phyloP scores from a whole-genome alignment of 64 coral and sea anemone genomes.

The Pocillopora damicornis region DNA sequence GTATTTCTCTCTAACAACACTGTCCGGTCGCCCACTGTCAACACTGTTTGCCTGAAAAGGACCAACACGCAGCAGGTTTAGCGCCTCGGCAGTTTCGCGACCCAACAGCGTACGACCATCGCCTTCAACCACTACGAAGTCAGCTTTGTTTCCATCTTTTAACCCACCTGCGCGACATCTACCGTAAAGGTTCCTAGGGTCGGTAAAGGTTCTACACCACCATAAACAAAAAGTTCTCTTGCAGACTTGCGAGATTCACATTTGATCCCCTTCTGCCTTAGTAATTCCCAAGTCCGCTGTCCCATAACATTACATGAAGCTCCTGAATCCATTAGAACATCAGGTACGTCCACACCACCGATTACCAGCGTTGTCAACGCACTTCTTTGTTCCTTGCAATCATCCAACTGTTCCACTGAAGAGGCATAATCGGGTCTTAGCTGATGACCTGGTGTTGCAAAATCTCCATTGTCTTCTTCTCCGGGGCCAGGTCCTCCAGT shows the following conservation, averaged over 20 bases:
- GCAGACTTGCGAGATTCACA: constrained; percentile 12
- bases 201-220: neutral
- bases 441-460: neutral
- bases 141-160: neutral
- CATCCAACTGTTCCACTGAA: neutral
- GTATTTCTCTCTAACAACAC: constrained; percentile 13
- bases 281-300: neutral
- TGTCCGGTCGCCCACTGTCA: neutral
- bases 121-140: neutral
- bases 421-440: neutral
- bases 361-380: too few species aligned
- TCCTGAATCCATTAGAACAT: neutral
- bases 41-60: constrained; percentile 2
- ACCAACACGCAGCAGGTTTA: neutral
- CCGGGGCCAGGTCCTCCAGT: neutral
- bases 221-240: neutral
- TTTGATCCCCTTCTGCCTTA: neutral
- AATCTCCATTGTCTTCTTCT: neutral
- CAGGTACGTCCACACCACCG: too few species aligned
- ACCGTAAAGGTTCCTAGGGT: neutral
- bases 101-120: neutral
- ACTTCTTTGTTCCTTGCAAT: too few species aligned
- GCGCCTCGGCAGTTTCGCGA: neutral
- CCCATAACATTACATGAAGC: neutral
- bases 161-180: neutral